Evolutionary conservation across 2,888 invertebrate species (phyloP).

Genomic region (Microctonus hyperodae): DNA sequence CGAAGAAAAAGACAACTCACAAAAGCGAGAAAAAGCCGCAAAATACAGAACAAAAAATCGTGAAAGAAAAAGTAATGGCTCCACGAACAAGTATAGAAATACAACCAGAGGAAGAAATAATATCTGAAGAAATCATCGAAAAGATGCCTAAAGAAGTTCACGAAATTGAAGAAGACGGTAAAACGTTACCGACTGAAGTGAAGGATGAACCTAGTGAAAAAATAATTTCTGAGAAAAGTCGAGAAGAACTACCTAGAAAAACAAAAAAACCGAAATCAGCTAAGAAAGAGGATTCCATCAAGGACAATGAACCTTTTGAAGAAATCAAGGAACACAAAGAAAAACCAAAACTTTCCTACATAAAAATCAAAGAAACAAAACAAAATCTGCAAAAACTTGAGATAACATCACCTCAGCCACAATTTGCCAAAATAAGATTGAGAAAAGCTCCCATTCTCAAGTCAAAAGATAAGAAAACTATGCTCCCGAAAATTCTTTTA

Average conservation of each 20-base stretch:
- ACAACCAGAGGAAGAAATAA: constrained; percentile 46
- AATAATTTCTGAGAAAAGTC: constrained; percentile 51
- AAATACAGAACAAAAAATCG: constrained; percentile 47
- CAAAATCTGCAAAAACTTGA: constrained; percentile 37
- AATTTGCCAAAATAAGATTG: constrained; percentile 42
- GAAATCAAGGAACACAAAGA: constrained; percentile 43
- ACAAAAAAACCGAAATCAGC: constrained; percentile 26
- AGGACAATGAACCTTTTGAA: constrained; percentile 41
- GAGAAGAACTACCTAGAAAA: constrained; percentile 31
- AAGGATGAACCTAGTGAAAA: constrained; percentile 46
- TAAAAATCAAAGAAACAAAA: constrained; percentile 68
- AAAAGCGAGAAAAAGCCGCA: constrained; percentile 38
- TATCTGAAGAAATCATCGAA: constrained; percentile 37
- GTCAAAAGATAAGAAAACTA: constrained; percentile 58
- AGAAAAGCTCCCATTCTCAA: constrained; percentile 46
- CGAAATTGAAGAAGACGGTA: constrained; percentile 47
- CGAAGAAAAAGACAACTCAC: constrained; percentile 46
- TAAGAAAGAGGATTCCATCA: constrained; percentile 31
- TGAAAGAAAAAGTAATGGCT: constrained; percentile 44
- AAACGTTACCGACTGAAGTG: constrained; percentile 29
- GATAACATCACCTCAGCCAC: constrained; percentile 31
- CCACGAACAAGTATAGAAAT: constrained; percentile 21
- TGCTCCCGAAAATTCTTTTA: constrained; percentile 63
- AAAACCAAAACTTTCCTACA: constrained; percentile 52
- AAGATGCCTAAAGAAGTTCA: constrained; percentile 39